Percentiles rank a stretch among this genome's conserved stretches.
phyloP scores from a whole-genome alignment of 2,888 invertebrate genomes.

The Synergus laeviventris region DNA sequence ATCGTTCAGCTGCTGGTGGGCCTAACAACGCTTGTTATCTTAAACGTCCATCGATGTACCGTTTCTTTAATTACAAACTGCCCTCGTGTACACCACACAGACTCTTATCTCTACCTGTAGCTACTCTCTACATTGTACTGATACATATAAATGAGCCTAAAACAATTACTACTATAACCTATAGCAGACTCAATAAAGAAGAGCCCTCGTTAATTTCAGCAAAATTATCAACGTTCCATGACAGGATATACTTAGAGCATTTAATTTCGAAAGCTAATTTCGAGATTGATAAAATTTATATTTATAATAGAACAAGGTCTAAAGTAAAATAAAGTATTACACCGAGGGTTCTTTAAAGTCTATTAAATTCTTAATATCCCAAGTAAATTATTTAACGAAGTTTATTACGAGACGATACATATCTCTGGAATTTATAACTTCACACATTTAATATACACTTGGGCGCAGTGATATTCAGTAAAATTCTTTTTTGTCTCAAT shows the following conservation, averaged over 20 bases:
- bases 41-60: slow-evolving; percentile 58
- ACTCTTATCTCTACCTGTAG: not conserved
- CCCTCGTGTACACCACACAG: slow-evolving; percentile 45
- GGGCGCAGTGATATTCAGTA: slow-evolving; percentile 1
- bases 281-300: not conserved
- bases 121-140: slow-evolving; percentile 12
- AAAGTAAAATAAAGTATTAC: not conserved
- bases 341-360: not conserved
- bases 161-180: slow-evolving; percentile 12
- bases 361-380: slow-evolving; percentile 14
- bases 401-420: slow-evolving; percentile 21
- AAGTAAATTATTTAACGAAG: slow-evolving; percentile 31
- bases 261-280: slow-evolving; percentile 1
- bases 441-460: slow-evolving; percentile 27
- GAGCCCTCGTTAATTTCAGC: slow-evolving; percentile 10
- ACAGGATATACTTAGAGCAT: slow-evolving; percentile 15
- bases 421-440: slow-evolving; percentile 37
- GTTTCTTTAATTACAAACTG: slow-evolving; percentile 67
- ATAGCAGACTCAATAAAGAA: not conserved
- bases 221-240: not conserved
- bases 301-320: not conserved
- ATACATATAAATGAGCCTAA: not conserved
- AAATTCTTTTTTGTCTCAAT: slow-evolving; percentile 30
- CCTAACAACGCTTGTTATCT: slow-evolving; percentile 18
- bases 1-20: slow-evolving; percentile 13